Conservation (phyloP, 2,888 invertebrate species). For the Petrophora chlorosata region DNA sequence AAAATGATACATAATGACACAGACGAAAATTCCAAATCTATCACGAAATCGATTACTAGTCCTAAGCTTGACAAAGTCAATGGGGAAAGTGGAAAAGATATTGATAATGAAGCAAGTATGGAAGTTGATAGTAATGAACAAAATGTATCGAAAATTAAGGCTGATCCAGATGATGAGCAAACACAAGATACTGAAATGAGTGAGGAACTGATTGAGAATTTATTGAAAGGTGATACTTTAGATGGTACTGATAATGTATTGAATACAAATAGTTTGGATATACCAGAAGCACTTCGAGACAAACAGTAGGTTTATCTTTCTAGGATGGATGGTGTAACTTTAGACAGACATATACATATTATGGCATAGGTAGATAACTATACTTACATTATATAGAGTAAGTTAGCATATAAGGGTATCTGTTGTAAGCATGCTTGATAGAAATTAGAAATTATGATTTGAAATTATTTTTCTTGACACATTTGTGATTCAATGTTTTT, state of each 20-base stretch:
- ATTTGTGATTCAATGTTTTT: too few relatives aligned
- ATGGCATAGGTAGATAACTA: constrained; percentile 15
- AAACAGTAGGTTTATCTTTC: constrained; percentile 6
- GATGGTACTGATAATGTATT: constrained; percentile 32
- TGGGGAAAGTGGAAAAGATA: constrained; percentile 13
- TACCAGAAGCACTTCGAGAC: constrained; percentile 10
- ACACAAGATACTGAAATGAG: constrained; percentile 61
- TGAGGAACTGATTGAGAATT: constrained; percentile 65
- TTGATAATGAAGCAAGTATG: constrained; percentile 19
- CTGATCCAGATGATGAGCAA: constrained; percentile 36
- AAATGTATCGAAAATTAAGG: constrained; percentile 13
- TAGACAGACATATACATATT: constrained; percentile 15
- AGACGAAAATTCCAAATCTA: constrained; percentile 1
- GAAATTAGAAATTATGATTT: not conserved
- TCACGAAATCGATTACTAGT: not conserved
- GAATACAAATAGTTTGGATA: constrained; percentile 25
- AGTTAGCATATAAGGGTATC: constrained; percentile 17
- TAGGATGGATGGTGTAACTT: constrained; percentile 6
- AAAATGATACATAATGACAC: constrained; percentile 6
- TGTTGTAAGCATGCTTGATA: constrained; percentile 18
- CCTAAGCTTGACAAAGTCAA: constrained; percentile 11
- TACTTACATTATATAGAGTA: constrained; percentile 9
- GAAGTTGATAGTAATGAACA: constrained; percentile 22
- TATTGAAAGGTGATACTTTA: constrained; percentile 59
- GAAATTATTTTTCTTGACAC: not conserved